Evolutionary conservation across 2,888 invertebrate species (phyloP).

Genomic region (Dinocampus coccinellae): DNA sequence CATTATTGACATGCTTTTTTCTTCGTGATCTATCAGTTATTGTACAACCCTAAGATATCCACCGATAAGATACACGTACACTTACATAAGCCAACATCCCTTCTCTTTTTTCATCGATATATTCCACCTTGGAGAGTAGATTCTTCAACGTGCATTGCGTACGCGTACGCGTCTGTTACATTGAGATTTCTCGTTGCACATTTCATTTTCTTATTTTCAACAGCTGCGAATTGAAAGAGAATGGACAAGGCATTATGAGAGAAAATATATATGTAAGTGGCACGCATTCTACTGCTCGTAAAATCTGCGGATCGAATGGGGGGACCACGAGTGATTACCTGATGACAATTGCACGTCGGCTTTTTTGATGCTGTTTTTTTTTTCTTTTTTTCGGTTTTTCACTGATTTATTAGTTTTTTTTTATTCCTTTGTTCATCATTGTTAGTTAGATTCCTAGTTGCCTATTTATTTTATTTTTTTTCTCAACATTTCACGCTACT

Average conservation of each 20-base stretch:
- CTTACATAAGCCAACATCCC: neutral
- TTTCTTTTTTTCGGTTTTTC: neutral
- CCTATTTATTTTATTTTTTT: neutral
- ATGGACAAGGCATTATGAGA: neutral
- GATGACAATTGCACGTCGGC: conserved; percentile 11
- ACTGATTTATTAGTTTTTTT: neutral
- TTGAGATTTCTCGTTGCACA: conserved; percentile 2
- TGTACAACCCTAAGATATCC: neutral
- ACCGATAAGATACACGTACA: neutral
- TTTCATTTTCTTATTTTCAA: conserved; percentile 11
- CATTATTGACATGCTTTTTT: conserved; percentile 7
- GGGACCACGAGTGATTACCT: neutral
- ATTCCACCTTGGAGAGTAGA: neutral
- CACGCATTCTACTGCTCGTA: neutral
- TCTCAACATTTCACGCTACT: neutral
- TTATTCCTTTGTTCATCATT: neutral
- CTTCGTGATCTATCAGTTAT: conserved; percentile 1
- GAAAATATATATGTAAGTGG: neutral
- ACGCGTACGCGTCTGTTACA: neutral
- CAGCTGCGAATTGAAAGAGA: conserved; percentile 5
- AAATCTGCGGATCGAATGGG: conserved; percentile 16
- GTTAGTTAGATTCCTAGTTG: neutral
- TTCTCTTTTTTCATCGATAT: neutral
- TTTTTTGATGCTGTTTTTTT: conserved; percentile 5
- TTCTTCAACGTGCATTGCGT: neutral